Evolutionary conservation across 2,113 vertebrate species (phyloP), one percentile per base, ranked within the genome.

Genomic region (Oreochromis spilurus): DNA sequence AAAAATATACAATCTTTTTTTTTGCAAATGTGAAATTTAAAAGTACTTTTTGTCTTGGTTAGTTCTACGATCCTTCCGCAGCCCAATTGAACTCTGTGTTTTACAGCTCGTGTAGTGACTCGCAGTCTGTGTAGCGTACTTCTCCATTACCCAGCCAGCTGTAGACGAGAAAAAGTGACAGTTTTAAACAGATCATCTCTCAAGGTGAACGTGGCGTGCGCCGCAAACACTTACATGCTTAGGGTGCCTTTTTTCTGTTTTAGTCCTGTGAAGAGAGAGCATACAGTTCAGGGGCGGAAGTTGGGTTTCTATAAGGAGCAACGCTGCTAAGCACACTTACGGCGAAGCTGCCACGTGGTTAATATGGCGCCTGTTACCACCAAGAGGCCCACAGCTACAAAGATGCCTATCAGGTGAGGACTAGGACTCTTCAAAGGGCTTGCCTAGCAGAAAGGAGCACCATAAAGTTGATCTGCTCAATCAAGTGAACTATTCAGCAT

Each of bases 101-200:
- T 88, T 62, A 94, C 65, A 96, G 88, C 89, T 96, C 94, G 7
- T 93, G 84, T 38, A 93, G 77, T 3, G 93, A 31, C 40, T 92
- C 94, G 4, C 93, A 26, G 8, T 29, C 85, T 45, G 36, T 90
- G 85, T 67, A 85, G 38, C 67, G 85, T 24, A 88, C 16, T 2
- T 7, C 65, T 84, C 65, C 79, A 29, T 48, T 60, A 21, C 17
- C 31, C 84, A 92, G 12, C 92, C 84, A 94, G 29, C 94, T 96
- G 87, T 48, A 84, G 6, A 72, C 1, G 19, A 79, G 13, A 86
- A 17, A 48, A n/a, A 8, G 4, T 50, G 2, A 34, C 21, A 19
- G 38, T 75, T 84, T 77, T 77, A 77, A 52, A 4, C 16, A 11
- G 26, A 29, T 77, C 45, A 77, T 52, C 31, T 77, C 26, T 77